These are phyloP conservation scores for Eristalinus aeneus DNA, from an alignment of 2,888 invertebrate species.

Conservation along the genomic window DNA sequence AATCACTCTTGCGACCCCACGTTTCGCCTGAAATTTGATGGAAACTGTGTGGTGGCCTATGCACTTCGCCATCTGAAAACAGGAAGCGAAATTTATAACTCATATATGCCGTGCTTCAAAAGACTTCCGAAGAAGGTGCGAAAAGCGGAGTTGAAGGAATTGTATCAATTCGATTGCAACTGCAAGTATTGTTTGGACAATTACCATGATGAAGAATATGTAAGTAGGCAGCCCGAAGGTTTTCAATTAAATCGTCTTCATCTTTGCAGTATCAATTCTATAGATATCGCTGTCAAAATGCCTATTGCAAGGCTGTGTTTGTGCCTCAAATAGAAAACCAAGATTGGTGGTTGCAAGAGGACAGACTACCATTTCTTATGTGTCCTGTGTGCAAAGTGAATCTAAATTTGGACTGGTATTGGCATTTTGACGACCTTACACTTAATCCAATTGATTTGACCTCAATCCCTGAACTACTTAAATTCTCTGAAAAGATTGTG, in stretches of 20 bases:
- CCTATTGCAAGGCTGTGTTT: slow-evolving; percentile 73
- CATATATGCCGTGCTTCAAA: slow-evolving; percentile 90
- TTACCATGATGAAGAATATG: slow-evolving; percentile 73
- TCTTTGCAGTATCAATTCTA: slow-evolving; percentile 72
- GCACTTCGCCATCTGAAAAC: slow-evolving; percentile 84
- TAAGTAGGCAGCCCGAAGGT: slow-evolving; percentile 49
- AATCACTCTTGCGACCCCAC: slow-evolving; percentile 96
- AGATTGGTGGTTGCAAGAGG: slow-evolving; percentile 72
- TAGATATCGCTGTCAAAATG: slow-evolving; percentile 75
- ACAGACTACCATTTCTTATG: neutral
- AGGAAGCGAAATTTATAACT: slow-evolving; percentile 90
- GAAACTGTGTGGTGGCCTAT: slow-evolving; percentile 86
- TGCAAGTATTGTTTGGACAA: slow-evolving; percentile 85
- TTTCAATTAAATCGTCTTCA: neutral
- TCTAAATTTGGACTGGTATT: slow-evolving; percentile 30
- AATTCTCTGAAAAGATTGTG: neutral
- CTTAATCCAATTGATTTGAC: neutral
- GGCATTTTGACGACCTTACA: neutral
- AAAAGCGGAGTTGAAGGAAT: slow-evolving; percentile 83
- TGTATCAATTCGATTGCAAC: slow-evolving; percentile 90
- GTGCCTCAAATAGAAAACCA: slow-evolving; percentile 59
- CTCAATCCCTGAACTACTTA: neutral
- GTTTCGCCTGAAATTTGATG: slow-evolving; percentile 88
- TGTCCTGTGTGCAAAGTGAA: slow-evolving; percentile 28
- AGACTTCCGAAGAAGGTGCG: slow-evolving; percentile 84